Conservation (phyloP, 2,113 vertebrate species). For the Toxotes chatareus region DNA sequence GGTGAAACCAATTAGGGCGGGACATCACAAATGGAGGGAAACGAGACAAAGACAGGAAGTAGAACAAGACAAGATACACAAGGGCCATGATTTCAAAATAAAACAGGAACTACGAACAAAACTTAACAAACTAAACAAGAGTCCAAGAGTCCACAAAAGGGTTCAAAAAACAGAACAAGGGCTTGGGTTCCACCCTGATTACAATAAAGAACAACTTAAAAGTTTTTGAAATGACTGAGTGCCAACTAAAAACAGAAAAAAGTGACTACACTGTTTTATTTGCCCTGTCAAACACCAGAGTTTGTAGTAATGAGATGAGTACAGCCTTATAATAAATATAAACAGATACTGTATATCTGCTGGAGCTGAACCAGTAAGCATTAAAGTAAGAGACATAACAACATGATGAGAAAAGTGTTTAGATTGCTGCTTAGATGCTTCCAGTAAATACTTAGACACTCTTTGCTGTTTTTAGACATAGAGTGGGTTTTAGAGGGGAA, state of each 20-base stretch:
- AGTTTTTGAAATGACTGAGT: not conserved
- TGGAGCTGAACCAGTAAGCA: not conserved
- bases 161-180: too few relatives aligned
- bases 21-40: too few relatives aligned
- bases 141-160: too few relatives aligned
- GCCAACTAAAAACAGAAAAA: not conserved
- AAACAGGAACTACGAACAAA: too few relatives aligned
- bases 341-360: conserved; percentile 20
- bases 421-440: conserved; percentile 6
- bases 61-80: too few relatives aligned
- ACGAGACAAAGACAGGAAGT: too few relatives aligned
- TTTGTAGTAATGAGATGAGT: conserved; percentile 6
- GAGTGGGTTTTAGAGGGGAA: conserved; percentile 39
- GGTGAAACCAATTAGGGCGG: too few relatives aligned
- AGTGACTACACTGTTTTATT: not conserved
- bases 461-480: conserved; percentile 29
- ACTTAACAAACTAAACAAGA: too few relatives aligned
- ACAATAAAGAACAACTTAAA: not conserved
- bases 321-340: not conserved
- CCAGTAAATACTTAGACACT: conserved; percentile 25
- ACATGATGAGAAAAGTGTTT: conserved; percentile 14
- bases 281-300: not conserved
- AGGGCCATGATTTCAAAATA: too few relatives aligned
- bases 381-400: conserved; percentile 9
- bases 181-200: not conserved